Conservation (phyloP, 35 echinoderm and acorn worm genomes). For the Ophioderma brevispina region DNA sequence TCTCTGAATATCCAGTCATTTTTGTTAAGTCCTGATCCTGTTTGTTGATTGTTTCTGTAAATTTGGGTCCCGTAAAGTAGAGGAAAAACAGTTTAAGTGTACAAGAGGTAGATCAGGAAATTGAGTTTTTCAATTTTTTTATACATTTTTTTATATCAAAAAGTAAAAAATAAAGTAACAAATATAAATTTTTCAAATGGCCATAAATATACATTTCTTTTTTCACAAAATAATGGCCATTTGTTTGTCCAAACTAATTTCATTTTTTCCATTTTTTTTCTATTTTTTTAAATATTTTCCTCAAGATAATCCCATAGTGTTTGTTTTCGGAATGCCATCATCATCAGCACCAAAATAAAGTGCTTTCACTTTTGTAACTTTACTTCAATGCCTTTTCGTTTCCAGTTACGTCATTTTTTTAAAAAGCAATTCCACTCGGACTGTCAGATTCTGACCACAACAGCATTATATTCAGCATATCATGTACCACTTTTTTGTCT, state of each 20-base stretch:
- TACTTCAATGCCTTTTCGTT: neutral
- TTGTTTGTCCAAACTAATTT: slow-evolving; percentile 48
- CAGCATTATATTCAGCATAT: too few relatives aligned
- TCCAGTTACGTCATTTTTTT: neutral
- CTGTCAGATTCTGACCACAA: too few relatives aligned
- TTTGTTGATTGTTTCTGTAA: too few relatives aligned
- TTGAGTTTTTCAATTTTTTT: slow-evolving; percentile 47
- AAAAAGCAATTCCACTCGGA: neutral
- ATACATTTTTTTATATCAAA: slow-evolving; percentile 71
- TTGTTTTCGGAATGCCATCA: slow-evolving; percentile 55
- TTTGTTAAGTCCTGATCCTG: too few relatives aligned
- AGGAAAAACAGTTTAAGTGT: too few relatives aligned
- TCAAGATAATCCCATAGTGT: slow-evolving; percentile 31
- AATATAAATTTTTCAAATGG: slow-evolving; percentile 68
- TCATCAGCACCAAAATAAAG: neutral
- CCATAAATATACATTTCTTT: slow-evolving; percentile 61
- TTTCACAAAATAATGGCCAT: slow-evolving; percentile 50
- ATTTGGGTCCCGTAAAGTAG: too few relatives aligned
- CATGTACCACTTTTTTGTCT: slow-evolving; percentile 7
- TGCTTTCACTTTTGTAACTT: neutral
- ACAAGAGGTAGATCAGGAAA: slow-evolving; percentile 45
- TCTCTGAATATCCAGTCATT: too few relatives aligned
- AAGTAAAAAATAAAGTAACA: slow-evolving; percentile 89
- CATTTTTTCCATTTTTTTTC: slow-evolving; percentile 33
- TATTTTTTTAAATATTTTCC: neutral